Evolutionary conservation across 2,797 vertebrate genomes (phyloP).

Genomic region (Morus bassanus): DNA sequence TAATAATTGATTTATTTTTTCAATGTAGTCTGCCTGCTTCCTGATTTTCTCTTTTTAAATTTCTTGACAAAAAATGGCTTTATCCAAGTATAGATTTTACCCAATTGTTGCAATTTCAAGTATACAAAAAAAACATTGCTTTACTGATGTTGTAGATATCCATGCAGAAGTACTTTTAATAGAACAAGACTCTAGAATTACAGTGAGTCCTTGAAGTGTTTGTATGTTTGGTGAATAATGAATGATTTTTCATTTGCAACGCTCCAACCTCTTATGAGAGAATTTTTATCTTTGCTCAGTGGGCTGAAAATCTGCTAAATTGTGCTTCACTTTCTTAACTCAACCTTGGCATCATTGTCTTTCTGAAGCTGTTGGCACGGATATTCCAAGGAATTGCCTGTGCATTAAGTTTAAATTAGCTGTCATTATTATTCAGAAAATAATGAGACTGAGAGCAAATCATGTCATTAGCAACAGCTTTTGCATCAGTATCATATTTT

Average conservation of each 20-base stretch:
- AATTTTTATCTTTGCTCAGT: constrained; percentile 50
- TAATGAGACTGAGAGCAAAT: constrained; percentile 59
- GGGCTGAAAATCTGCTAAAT: constrained; percentile 49
- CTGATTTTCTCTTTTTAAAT: not conserved
- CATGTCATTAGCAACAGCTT: constrained; percentile 52
- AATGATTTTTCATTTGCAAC: constrained; percentile 38
- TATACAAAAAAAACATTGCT: not conserved
- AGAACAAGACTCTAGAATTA: not conserved
- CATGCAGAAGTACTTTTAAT: not conserved
- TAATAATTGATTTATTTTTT: not conserved
- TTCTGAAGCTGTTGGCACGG: constrained; percentile 44
- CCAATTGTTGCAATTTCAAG: not conserved
- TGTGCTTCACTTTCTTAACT: constrained; percentile 39
- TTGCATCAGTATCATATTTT: constrained; percentile 65
- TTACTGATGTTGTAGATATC: not conserved
- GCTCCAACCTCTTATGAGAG: not conserved
- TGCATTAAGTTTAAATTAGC: constrained; percentile 70
- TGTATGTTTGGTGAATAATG: constrained; percentile 5
- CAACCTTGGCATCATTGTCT: constrained; percentile 32
- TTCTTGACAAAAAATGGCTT: not conserved
- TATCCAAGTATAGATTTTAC: not conserved
- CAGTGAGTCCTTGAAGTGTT: constrained; percentile 16
- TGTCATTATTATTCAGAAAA: constrained; percentile 70
- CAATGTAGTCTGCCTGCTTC: not conserved
- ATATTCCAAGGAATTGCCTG: constrained; percentile 60